Evolutionary conservation across 2,797 vertebrate genomes (phyloP).

Genomic region (Rhinogobio ventralis): DNA sequence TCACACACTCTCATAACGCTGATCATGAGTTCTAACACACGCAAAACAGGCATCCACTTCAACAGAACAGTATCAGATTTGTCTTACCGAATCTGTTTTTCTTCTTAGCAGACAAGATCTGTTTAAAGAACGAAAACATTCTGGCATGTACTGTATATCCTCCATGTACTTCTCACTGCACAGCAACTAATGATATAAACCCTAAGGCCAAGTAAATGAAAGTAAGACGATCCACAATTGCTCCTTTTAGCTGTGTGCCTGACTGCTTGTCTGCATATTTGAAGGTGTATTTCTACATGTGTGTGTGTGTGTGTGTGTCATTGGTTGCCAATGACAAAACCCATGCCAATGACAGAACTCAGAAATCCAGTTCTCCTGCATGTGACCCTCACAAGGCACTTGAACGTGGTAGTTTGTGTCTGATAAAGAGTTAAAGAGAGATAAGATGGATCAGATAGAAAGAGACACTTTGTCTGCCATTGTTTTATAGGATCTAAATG

Average conservation of each 20-base stretch:
- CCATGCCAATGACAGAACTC: conserved; percentile 43
- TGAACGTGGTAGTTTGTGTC: conserved; percentile 54
- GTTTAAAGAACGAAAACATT: conserved; percentile 36
- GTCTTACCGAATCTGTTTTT: conserved; percentile 46
- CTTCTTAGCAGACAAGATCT: conserved; percentile 31
- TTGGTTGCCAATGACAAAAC: conserved; percentile 47
- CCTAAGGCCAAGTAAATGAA: not conserved
- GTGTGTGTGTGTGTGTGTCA: conserved; percentile 28
- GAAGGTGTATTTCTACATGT: conserved; percentile 5
- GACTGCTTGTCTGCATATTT: conserved; percentile 12
- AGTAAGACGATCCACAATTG: not conserved
- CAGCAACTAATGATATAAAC: conserved; percentile 15
- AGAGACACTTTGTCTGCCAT: conserved; percentile 55
- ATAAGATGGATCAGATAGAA: conserved; percentile 56
- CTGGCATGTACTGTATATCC: conserved; percentile 11
- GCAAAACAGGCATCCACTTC: not conserved
- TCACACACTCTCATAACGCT: not conserved
- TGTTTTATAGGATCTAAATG: conserved; percentile 41
- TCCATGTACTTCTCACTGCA: conserved; percentile 21
- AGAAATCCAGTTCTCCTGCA: conserved; percentile 70
- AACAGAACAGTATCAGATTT: conserved; percentile 8
- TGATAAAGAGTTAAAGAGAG: conserved; percentile 61
- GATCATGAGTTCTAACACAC: not conserved
- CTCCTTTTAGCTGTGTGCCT: conserved; percentile 17
- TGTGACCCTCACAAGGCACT: conserved; percentile 63